A percentile compares a stretch with the other conserved stretches of the same genome.
Conservation (phyloP, 2,888 invertebrate species). For the Drosophila neotestacea region DNA sequence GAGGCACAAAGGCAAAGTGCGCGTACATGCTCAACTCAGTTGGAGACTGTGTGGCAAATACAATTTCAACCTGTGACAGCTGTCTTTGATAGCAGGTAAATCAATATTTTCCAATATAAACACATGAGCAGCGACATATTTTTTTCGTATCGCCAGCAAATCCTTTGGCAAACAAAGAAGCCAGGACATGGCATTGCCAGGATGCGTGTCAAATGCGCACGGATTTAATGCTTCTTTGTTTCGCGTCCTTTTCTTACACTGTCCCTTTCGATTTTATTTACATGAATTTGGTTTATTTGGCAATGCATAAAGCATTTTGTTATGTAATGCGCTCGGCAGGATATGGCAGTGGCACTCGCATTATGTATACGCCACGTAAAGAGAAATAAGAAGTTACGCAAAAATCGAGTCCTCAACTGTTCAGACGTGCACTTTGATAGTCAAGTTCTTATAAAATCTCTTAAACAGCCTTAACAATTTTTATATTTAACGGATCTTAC, state of each 20-base stretch:
- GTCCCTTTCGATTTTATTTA: constrained; percentile 26
- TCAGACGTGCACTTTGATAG: no score
- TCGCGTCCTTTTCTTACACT: constrained; percentile 9
- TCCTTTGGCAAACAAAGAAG: constrained; percentile 60
- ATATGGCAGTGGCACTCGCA: constrained; percentile 22
- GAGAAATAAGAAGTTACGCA: neutral
- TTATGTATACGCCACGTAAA: constrained; percentile 15
- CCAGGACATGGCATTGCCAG: constrained; percentile 32
- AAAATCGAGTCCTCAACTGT: no score
- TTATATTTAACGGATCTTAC: no score
- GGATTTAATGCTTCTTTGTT: constrained; percentile 42
- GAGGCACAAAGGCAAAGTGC: constrained; percentile 31
- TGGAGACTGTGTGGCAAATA: constrained; percentile 24
- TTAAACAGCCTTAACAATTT: no score
- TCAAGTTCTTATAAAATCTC: no score
- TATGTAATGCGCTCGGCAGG: constrained; percentile 25
- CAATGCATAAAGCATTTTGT: constrained; percentile 35
- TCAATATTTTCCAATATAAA: constrained; percentile 79
- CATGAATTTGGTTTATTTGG: constrained; percentile 49
- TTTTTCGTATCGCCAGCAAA: constrained; percentile 36
- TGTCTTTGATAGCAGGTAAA: constrained; percentile 79
- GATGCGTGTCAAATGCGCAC: constrained; percentile 54
- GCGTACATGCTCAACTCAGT: constrained; percentile 1
- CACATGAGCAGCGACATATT: constrained; percentile 59
- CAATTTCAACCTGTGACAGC: constrained; percentile 57